phyloP scores from a whole-genome alignment of 2,113 vertebrate species.

The Etia nguti region DNA sequence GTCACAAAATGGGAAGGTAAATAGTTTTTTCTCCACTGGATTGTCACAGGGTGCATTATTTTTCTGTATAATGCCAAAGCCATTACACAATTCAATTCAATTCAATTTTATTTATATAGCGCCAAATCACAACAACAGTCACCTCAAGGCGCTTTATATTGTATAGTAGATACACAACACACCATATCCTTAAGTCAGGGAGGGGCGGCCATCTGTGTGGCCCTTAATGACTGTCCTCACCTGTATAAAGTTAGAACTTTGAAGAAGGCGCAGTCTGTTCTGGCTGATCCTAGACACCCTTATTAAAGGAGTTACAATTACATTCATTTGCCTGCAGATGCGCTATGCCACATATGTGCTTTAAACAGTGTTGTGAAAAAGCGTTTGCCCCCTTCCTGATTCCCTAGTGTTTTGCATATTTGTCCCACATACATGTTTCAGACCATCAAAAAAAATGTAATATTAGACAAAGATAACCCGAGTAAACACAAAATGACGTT shows the following conservation, averaged over 20 bases:
- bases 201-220: background rate
- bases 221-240: background rate
- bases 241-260: background rate
- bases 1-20: background rate
- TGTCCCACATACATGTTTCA: background rate
- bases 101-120: no score
- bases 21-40: background rate
- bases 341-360: background rate
- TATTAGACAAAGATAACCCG: background rate
- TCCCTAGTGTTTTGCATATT: background rate
- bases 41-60: background rate
- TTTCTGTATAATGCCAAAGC: background rate
- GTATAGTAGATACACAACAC: no score
- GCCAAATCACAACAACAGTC: no score
- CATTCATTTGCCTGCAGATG: background rate
- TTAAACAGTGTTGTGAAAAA: background rate
- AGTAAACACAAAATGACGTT: background rate
- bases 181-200: background rate
- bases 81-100: no score
- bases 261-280: background rate
- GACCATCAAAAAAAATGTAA: background rate
- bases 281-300: background rate
- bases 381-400: background rate
- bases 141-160: no score
- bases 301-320: background rate